Evolutionary conservation across 2,797 vertebrate species (phyloP), one percentile per base, ranked within the genome.

Genomic region (Takifugu rubripes): DNA sequence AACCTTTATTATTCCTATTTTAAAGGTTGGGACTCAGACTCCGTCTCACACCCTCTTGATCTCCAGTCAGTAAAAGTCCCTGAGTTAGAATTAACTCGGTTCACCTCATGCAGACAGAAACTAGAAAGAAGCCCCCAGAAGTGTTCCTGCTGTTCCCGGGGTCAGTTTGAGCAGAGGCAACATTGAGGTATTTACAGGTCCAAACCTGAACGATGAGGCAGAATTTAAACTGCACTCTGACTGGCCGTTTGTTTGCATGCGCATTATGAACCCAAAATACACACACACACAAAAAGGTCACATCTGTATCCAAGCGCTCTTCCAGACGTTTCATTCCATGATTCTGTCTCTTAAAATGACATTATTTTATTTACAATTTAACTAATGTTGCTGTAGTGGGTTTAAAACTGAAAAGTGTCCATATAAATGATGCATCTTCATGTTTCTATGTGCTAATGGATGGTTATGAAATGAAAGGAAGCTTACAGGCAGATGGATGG

Each of bases 31-130:
- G 51, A 77, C 74, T 71, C 75, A 76, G 68, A 72, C 57, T 82
- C 66, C 78, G 82, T 81, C 73, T 78, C 77, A 85, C 73, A 77
- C 64, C 78, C 70, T 72, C 60, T 78, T 76, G 64, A 81, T 77
- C 65, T 59, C 66, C 68, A 70, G 68, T 76, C 70, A 74, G 64
- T 77, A 74, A 74, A 83, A 72, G 68, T 86, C 82, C 84, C 84
- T 76, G 84, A 89, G 84, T 84, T 72, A 85, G 74, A 84, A 75
- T 66, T 48, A 86, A 85, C 81, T 87, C 27, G 29, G 74, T 77
- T 84, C 78, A 82, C 81, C 74, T 71, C 82, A 86, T 87, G 84
- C 84, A 84, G 75, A 77, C 70, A 70, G 59, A 36, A 27, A 27
- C 3, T 10, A 33, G 31, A 33, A 33, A 33, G 5, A 7, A 5